Conservation (phyloP, 2,113 vertebrate genomes). For the Carollia perspicillata region DNA sequence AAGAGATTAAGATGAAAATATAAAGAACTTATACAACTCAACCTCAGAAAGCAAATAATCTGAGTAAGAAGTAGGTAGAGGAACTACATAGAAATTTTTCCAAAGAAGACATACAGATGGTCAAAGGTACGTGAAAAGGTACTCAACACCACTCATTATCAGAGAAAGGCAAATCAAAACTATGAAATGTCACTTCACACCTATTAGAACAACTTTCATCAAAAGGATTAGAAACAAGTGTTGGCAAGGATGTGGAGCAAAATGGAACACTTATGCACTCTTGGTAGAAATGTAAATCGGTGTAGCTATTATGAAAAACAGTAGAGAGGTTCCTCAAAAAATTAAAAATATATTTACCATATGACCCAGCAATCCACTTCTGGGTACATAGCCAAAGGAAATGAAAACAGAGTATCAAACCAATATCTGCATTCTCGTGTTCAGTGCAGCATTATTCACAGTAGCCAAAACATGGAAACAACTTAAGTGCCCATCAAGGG, state of each 20-base stretch:
- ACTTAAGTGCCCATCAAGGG: too few relatives aligned
- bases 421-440: too few relatives aligned
- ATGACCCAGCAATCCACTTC: too few relatives aligned
- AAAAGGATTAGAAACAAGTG: not conserved
- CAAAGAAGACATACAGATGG: too few relatives aligned
- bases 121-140: too few relatives aligned
- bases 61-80: not conserved
- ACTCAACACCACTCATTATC: not conserved
- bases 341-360: too few relatives aligned
- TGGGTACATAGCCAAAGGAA: too few relatives aligned
- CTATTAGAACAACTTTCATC: not conserved
- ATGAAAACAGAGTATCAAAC: too few relatives aligned
- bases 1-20: not conserved
- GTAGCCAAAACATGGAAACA: too few relatives aligned
- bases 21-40: not conserved
- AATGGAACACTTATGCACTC: not conserved
- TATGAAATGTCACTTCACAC: not conserved
- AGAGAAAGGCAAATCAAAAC: not conserved
- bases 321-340: too few relatives aligned
- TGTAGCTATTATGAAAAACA: not conserved
- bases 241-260: not conserved
- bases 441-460: too few relatives aligned
- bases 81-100: too few relatives aligned
- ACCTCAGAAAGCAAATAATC: not conserved
- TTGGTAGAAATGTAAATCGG: not conserved